Evolutionary conservation across 2,113 vertebrate genomes (phyloP).

Genomic region (Columbina picui): DNA sequence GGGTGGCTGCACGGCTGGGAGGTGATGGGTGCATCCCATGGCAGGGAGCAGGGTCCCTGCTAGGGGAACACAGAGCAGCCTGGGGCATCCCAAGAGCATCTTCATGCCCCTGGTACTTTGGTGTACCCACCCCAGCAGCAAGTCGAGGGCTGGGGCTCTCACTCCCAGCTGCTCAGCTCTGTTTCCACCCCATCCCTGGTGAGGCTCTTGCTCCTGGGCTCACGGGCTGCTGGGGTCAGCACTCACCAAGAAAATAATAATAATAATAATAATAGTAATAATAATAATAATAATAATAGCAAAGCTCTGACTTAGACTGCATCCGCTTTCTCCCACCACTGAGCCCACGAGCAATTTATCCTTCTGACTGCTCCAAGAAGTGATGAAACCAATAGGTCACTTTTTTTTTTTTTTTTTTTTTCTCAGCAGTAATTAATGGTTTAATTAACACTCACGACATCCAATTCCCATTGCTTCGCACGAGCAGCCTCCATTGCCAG

Average conservation of each 20-base stretch:
- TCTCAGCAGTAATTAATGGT: slow-evolving; percentile 63
- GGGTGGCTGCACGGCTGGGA: not conserved
- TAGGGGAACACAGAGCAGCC: not conserved
- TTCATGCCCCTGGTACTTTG: accelerated
- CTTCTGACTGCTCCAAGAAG: not conserved
- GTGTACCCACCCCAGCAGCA: not conserved
- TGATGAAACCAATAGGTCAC: not conserved
- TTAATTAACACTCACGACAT: slow-evolving; percentile 66
- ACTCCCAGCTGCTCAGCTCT: not conserved
- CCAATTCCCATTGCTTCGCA: slow-evolving; percentile 37
- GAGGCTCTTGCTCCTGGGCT: not conserved
- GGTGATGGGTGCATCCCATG: not conserved
- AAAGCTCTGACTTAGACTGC: accelerated
- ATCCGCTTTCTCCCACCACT: accelerated
- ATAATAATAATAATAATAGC: not conserved
- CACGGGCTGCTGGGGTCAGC: not conserved
- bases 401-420: not conserved
- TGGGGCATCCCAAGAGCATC: not conserved
- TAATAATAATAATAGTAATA: not conserved
- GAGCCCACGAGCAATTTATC: not conserved
- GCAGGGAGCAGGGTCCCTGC: not conserved
- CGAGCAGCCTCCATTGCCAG: not conserved
- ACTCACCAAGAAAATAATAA: no score
- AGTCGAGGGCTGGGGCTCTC: not conserved
- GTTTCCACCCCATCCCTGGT: not conserved